Base-by-base conservation (phyloP, 2,797 vertebrate genomes). In the Melanotaenia trifasciata region DNA sequence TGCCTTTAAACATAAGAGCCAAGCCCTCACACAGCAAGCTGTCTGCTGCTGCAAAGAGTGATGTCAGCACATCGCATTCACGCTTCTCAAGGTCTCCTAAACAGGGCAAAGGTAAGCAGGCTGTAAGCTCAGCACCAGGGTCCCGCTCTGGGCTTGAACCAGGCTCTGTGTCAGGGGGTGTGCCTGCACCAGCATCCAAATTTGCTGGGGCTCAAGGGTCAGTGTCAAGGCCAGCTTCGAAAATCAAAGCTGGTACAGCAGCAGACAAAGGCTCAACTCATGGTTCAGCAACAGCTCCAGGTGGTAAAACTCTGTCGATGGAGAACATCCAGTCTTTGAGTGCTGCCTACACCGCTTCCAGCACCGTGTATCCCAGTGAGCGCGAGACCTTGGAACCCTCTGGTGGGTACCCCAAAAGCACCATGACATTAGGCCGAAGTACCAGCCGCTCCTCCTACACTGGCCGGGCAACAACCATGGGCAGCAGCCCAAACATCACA, bases 291-390 rank as follows among this genome's bases (percentile, higher is more conserved):
- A 90, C 88, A 43, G 90, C 89, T 18, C 86, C 91, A 1, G 90
- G 96, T 0, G 96, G 97, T 58, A 98, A 98, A 94, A 98, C 97
- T 0, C 74, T 99, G 35, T 99, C 98, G 0, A 98, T 99, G 97
- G 98, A 99, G 92, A 99, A 99, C 78, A 98, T 99, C 89, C 97
- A 99, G 93, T 99, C 98, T 68, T 92, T 99, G 80, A 99, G 97
- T 58, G 98, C 98, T 70, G 98, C 96, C 89, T 99, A 99, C 90
- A 97, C 97, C 82, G 96, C 97, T 0, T 97, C 97, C 72, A 96
- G 97, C 83, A 95, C 97, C 75, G 96, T 97, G 94, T 99, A 98
- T 83, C 92, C 97, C 87, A 96, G 93, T 79, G 96, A 98, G 83
- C 96, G 95, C 3, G 96, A 97, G 56, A 93, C 95, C 14, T 91